Evolutionary conservation across 2,888 invertebrate genomes (phyloP).

Genomic region (Folsomia manolachei): DNA sequence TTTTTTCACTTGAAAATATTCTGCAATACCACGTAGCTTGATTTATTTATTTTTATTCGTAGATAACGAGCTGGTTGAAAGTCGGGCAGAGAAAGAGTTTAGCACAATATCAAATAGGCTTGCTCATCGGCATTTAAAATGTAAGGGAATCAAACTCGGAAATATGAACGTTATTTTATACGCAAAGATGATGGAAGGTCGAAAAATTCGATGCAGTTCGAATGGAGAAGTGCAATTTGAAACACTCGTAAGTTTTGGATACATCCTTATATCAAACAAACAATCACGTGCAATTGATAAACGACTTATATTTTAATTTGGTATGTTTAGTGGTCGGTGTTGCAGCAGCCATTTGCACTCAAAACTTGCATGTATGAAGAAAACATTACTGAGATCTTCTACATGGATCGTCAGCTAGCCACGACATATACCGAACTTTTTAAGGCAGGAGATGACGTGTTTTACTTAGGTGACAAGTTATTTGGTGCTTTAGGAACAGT

Average conservation of each 20-base stretch:
- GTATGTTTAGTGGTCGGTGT: constrained; percentile 62
- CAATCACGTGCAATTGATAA: not conserved
- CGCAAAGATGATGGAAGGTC: constrained; percentile 70
- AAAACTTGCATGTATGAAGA: constrained; percentile 65
- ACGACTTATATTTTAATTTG: constrained; percentile 4
- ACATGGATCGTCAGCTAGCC: constrained; percentile 32
- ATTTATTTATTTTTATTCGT: not conserved
- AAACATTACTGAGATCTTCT: constrained; percentile 40
- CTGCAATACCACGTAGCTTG: too few species aligned
- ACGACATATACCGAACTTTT: constrained; percentile 41
- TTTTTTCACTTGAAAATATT: too few species aligned
- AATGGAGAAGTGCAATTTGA: constrained; percentile 65
- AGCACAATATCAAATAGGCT: constrained; percentile 36
- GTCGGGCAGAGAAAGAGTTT: constrained; percentile 33
- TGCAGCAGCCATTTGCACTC: constrained; percentile 65
- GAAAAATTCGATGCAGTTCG: constrained; percentile 61
- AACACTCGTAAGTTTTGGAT: constrained; percentile 58
- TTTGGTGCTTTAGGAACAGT: constrained; percentile 44
- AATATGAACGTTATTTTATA: constrained; percentile 63
- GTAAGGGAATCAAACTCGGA: constrained; percentile 76
- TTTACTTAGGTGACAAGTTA: constrained; percentile 40
- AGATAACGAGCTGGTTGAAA: constrained; percentile 36
- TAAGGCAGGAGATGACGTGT: constrained; percentile 39
- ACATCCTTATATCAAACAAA: too few species aligned
- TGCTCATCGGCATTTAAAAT: constrained; percentile 58